Evolutionary conservation across 2,888 invertebrate species (phyloP), one percentile per base, ranked within the genome.

Genomic region (Euplexia lucipara): DNA sequence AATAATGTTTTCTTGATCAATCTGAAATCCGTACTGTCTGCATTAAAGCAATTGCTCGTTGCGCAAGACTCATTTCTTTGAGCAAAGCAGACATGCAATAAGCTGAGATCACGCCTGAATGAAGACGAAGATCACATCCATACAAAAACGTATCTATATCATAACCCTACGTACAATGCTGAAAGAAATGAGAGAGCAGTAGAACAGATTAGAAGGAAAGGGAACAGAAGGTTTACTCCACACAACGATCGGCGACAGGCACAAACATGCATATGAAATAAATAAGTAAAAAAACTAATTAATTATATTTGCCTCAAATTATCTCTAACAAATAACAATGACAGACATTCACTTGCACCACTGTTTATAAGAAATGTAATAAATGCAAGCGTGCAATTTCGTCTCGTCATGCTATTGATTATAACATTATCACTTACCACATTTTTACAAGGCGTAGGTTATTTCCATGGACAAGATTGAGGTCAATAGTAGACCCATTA

Each of bases 101-200:
- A 70, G 53, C 49, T 18, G 14, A 39, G 22, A 39, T 42, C 34
- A 51, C 39, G 45, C 54, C 32, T 37, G 64, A 54, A 51, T 65
- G 39, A 49, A 65, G 41, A n/a, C 10, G n/a, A 39, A 65, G 32
- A 54, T 66, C 49, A 49, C 44, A n/a, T 34, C n/a, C 14, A n/a
- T 30, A 52, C 12, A 45, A 22, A 53, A 34, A 35, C 54, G 14
- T 44, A 34, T 41, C 6, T 30, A 22, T 14, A 57, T 6, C 10
- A 30, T 34, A 32, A 34, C 51, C 8, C 7, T 39, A 30, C 4
- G 9, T 37, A 41, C 1, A 45, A 57, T 44, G 18, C 20, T 32
- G 12, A 44, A 65, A 60, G 62, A 63, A 75, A 67, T 54, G 57
- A 63, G 39, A 63, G 32, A 9, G 60, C n/a, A 12, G 22, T 26